Conservation (phyloP, 2,113 vertebrate genomes). For the Corvus hawaiiensis region DNA sequence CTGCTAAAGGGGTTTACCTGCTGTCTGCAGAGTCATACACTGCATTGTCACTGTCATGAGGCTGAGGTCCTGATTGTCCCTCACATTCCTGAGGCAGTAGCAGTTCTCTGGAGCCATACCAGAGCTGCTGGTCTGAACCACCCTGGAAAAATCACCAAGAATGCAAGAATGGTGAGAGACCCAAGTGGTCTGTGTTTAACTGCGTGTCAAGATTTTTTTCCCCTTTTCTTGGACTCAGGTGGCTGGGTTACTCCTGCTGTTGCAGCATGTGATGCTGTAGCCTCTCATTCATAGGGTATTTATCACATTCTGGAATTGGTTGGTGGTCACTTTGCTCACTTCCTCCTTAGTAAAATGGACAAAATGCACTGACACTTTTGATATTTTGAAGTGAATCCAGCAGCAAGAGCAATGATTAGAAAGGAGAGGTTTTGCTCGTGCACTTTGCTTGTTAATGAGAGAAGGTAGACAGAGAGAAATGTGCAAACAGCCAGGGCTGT, state of each 20-base stretch:
- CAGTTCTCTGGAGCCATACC: not conserved
- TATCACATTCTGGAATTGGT: not conserved
- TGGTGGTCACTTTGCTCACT: not conserved
- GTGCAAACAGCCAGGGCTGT: not conserved
- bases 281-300: not conserved
- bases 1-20: not conserved
- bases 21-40: not conserved
- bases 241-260: not conserved
- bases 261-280: not conserved
- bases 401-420: constrained; percentile 15
- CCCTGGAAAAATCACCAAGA: not conserved
- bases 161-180: not conserved
- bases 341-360: not conserved
- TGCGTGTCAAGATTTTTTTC: not conserved
- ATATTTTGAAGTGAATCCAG: not conserved
- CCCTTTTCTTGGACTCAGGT: not conserved
- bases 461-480: not conserved
- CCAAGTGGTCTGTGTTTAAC: not conserved
- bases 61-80: not conserved
- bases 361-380: not conserved
- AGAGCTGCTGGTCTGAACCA: not conserved
- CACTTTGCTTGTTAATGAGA: constrained; percentile 4
- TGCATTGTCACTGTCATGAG: not conserved
- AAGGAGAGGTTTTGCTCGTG: not conserved
- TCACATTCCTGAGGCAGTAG: not conserved